These are phyloP conservation scores for Chiloscyllium punctatum DNA, from an alignment of 2,797 vertebrate species.

Conservation along the genomic window DNA sequence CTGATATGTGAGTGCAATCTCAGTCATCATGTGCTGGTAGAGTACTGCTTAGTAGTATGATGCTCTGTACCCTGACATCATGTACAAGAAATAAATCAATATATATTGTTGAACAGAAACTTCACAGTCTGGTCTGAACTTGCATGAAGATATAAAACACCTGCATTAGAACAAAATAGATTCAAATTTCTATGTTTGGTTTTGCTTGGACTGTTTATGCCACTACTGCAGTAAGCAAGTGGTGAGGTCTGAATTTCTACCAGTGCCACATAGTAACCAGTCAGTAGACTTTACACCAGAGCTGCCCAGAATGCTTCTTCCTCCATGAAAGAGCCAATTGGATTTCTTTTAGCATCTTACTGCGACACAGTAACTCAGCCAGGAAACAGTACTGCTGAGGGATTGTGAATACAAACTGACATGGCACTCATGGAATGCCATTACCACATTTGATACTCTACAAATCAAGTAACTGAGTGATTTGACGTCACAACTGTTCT, in stretches of 20 bases:
- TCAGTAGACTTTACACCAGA: background rate
- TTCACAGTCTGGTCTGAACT: too few species aligned
- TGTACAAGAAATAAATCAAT: too few species aligned
- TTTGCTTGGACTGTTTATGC: background rate
- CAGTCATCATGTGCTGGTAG: too few species aligned
- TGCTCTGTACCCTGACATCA: too few species aligned
- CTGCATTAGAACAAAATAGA: background rate
- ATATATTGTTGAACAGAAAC: too few species aligned
- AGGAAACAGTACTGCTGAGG: too few species aligned
- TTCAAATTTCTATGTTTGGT: background rate
- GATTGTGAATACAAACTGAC: background rate
- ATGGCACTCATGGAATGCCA: background rate
- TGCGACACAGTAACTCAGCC: background rate
- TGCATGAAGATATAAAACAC: too few species aligned
- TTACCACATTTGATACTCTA: background rate
- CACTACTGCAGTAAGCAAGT: background rate
- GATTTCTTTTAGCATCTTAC: background rate
- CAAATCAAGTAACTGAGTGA: background rate
- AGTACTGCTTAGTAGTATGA: too few species aligned
- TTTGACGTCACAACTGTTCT: background rate
- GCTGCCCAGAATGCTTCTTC: too few species aligned
- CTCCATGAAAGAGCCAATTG: background rate
- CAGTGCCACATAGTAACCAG: background rate
- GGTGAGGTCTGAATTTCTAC: background rate
- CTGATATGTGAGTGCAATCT: too few species aligned